Conservation (phyloP, 2,888 invertebrate species). For the Mesodorylaimus sp. region DNA sequence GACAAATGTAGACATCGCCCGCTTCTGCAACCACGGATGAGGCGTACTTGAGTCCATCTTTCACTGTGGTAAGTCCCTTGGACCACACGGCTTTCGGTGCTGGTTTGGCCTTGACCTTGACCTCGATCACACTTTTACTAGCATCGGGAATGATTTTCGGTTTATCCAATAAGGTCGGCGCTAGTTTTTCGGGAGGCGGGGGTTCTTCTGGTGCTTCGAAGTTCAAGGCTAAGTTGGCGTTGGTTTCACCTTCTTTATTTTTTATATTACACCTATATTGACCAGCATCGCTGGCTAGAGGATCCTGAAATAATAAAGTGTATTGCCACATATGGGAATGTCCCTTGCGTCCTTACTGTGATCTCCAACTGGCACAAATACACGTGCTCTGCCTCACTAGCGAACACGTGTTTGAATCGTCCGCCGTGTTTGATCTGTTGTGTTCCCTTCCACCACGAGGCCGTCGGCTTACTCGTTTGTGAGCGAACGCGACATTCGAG, state of each 20-base stretch:
- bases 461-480: constrained; percentile 68
- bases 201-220: constrained; percentile 44
- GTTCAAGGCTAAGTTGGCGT: constrained; percentile 87
- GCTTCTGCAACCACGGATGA: constrained; percentile 26
- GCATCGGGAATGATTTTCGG: constrained; percentile 95
- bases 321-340: not conserved
- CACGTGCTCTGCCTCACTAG: constrained; percentile 26
- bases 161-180: constrained; percentile 85
- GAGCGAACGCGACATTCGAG: constrained; percentile 82
- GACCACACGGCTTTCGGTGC: constrained; percentile 8
- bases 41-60: constrained; percentile 23
- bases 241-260: constrained; percentile 83
- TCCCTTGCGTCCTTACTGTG: constrained; percentile 17
- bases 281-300: constrained; percentile 84
- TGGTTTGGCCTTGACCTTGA: constrained; percentile 58
- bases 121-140: constrained; percentile 88
- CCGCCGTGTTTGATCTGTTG: constrained; percentile 21
- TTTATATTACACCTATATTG: constrained; percentile 94
- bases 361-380: constrained; percentile 29
- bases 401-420: constrained; percentile 24
- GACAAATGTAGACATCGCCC: constrained; percentile 25
- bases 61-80: constrained; percentile 24
- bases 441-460: constrained; percentile 60
- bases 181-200: constrained; percentile 9
- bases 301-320: constrained; percentile 46